These are phyloP conservation scores for Alligator mississippiensis DNA, from an alignment of 2,113 vertebrate species.

Conservation along the genomic window DNA sequence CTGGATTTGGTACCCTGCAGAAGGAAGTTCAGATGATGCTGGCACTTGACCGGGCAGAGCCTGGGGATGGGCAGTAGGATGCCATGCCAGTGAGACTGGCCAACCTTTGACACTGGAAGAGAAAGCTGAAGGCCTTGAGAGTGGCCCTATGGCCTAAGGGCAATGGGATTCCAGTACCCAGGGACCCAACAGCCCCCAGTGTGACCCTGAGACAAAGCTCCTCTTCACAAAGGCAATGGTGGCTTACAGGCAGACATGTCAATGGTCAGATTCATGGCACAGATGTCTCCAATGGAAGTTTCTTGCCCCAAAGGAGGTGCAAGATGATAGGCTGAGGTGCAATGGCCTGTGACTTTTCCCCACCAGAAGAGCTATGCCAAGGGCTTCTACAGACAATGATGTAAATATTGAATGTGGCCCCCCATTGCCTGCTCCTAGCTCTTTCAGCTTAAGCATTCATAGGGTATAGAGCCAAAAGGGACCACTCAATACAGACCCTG, in stretches of 20 bases:
- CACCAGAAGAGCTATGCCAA: slow-evolving; percentile 50
- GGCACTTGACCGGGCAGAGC: neutral
- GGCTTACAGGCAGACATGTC: slow-evolving; percentile 72
- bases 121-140: slow-evolving; percentile 69
- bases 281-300: slow-evolving; percentile 39
- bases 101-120: slow-evolving; percentile 73
- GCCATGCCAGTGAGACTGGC: neutral
- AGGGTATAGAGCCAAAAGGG: neutral
- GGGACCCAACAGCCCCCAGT: slow-evolving; percentile 55
- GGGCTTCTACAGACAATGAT: slow-evolving; percentile 57
- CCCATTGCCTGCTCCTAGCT: neutral
- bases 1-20: neutral
- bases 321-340: slow-evolving; percentile 14
- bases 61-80: neutral
- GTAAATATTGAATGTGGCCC: slow-evolving; percentile 20
- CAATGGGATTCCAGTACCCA: slow-evolving; percentile 67
- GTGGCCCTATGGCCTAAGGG: slow-evolving; percentile 71
- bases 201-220: slow-evolving; percentile 79
- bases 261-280: slow-evolving; percentile 62
- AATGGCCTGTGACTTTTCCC: neutral
- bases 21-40: neutral
- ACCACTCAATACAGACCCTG: neutral
- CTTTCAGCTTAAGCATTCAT: neutral
- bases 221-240: slow-evolving; percentile 79
- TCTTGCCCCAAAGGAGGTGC: slow-evolving; percentile 44